Percentiles rank a stretch among this genome's conserved stretches.
Conservation (phyloP, 1,140 invertebrate genomes). For the Penaeus japonicus region DNA sequence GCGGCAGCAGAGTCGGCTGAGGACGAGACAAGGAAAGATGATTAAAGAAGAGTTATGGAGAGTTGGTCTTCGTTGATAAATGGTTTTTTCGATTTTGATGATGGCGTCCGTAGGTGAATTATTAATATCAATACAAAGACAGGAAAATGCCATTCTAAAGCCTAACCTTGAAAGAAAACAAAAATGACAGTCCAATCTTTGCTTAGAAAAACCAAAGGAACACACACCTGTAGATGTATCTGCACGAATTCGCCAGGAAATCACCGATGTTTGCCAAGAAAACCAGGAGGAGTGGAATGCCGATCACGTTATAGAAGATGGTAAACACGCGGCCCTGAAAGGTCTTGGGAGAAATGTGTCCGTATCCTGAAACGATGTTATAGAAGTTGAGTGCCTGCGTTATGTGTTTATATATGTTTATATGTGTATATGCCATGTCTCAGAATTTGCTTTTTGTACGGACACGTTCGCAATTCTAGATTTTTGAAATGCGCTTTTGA, state of each 20-base stretch:
- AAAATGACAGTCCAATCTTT: not conserved
- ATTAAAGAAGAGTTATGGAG: not conserved
- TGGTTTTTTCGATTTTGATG: no score
- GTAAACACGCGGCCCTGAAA: conserved; percentile 60
- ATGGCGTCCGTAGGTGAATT: not conserved
- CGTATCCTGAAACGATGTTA: no score
- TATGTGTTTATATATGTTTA: not conserved
- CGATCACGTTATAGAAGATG: conserved; percentile 62
- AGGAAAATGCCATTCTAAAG: not conserved
- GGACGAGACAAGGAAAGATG: not conserved
- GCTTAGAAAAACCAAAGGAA: not conserved
- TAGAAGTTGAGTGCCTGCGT: not conserved
- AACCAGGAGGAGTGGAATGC: conserved; percentile 62
- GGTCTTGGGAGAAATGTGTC: conserved; percentile 62
- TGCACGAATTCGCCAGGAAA: conserved; percentile 60
- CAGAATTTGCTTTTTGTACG: not conserved
- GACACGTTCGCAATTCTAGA: not conserved
- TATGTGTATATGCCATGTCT: not conserved
- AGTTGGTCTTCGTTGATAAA: not conserved
- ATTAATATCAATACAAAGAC: not conserved
- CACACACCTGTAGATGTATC: conserved; percentile 60
- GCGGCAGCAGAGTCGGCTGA: conserved; percentile 60
- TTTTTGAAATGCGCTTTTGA: not conserved
- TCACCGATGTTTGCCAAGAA: conserved; percentile 63
- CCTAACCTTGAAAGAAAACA: not conserved